Base-by-base conservation (phyloP, 2,113 vertebrate species). In the Forbesichthys agassizii region DNA sequence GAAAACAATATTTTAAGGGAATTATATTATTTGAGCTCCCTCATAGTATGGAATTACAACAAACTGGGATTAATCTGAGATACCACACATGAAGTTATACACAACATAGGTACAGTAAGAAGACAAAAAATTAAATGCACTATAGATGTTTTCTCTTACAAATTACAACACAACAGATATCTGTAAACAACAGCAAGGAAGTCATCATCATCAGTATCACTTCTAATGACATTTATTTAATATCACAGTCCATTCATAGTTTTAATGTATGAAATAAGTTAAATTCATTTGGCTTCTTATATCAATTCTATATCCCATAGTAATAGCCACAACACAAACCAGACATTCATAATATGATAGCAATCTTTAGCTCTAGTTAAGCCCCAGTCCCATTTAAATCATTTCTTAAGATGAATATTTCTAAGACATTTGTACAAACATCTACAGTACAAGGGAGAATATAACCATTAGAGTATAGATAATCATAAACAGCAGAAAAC, bases 231-330 rank as follows among this genome's bases (percentile, higher is more conserved):
- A 61, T 83, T 77, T 77, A 80, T 77, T 82, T 47, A 59, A 86
- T 62, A 78, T 90, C 84, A 88, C 88, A 90, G 84, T 89, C 78
- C 75, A 78, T 91, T 93, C 87, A 91, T 86, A 89, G 92, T 88
- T 88, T 89, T 93, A 93, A 93, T 92, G 94, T 93, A 92, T 94
- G 94, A 90, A 95, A 98, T 96, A 96, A 97, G 93, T 96, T 96
- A 96, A 94, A 94, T 91, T 92, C 85, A 88, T 93, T 94, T 95
- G 94, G 94, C 92, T 84, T 83, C 20, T 74, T 71, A 53, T 85
- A 70, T 95, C 91, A 93, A 93, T 93, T 92, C 92, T 89, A 73
- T 71, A 74, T 72, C 51, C 76, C 81, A 75, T 76, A 69, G 69
- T 79, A 81, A 80, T 52, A 71, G 54, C 58, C 58, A 20, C 77